Evolutionary conservation across 2,888 invertebrate genomes (phyloP).

Genomic region (Ectemnius cavifrons): DNA sequence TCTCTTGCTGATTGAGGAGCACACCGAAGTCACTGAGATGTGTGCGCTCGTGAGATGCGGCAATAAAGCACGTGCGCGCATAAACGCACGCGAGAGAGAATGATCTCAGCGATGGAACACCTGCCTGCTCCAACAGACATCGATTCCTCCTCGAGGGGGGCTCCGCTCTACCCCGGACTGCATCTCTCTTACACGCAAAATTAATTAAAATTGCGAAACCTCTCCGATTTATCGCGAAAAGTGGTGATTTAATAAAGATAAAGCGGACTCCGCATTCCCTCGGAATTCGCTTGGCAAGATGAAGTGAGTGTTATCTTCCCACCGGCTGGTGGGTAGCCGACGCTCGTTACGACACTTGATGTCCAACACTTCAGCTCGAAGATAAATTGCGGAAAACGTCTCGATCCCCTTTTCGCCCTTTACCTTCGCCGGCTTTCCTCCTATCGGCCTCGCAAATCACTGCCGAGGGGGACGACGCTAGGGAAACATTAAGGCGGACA

Average conservation of each 20-base stretch:
- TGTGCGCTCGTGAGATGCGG: conserved; percentile 59
- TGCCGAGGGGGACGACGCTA: not conserved
- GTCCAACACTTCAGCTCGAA: not conserved
- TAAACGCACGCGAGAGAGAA: conserved; percentile 72
- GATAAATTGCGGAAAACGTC: conserved; percentile 1
- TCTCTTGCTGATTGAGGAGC: conserved; percentile 75
- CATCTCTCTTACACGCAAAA: conserved; percentile 26
- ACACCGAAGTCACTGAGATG: conserved; percentile 67
- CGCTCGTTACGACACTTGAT: conserved; percentile 8
- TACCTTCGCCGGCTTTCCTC: not conserved
- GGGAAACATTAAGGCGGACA: too few species aligned
- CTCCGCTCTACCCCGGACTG: conserved; percentile 17
- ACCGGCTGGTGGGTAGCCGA: not conserved
- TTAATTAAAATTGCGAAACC: conserved; percentile 20
- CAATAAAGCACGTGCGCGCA: conserved; percentile 76
- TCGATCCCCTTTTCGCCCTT: not conserved
- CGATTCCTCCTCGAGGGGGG: conserved; percentile 14
- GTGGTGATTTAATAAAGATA: too few species aligned
- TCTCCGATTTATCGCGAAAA: too few species aligned
- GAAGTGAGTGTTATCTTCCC: too few species aligned
- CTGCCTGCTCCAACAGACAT: conserved; percentile 62
- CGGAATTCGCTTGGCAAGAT: too few species aligned
- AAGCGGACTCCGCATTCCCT: too few species aligned
- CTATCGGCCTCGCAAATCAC: not conserved
- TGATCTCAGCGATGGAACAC: conserved; percentile 67